Evolutionary conservation across 2,797 vertebrate genomes (phyloP), one percentile per base, ranked within the genome.

Genomic region (Microtus obscurus): DNA sequence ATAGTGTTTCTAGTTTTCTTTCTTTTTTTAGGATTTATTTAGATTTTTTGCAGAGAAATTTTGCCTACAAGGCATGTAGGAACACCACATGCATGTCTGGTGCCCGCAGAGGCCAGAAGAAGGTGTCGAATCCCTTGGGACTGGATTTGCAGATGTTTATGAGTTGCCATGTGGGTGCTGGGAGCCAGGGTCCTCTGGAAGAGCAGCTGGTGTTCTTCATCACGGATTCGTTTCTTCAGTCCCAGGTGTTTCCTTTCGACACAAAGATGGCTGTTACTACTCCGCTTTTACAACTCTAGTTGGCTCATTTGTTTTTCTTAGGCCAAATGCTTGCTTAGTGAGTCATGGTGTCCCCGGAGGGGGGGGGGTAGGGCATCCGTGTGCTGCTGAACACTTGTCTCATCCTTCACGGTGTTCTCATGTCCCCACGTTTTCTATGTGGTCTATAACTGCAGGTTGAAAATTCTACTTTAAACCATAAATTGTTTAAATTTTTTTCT

Each of bases 401-500:
- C 56, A 74, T 48, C 27, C 40, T 29, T 88, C 56, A 87, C 31
- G 1, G 25, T 74, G 29, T 77, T 91, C 37, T 82, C 56, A 51
- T 95, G 91, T 83, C 76, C 63, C 59, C 40, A 19, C 37, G 56
- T 81, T 74, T 74, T 90, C 73, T 69, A 63, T 51, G 31, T 83
- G 34, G 14, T 76, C 29, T 89, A 3, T 76, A 83, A 43, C 27
- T 89, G 40, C 77, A 43, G 29, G 40, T 92, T 88, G 65, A 87
- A 80, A 91, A 51, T 87, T 65, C 71, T 45, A 71, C 53, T 69
- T 83, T 80, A 92, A 93, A 43, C 14, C 37, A 43, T 31, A 34
- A 90, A 85, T 92, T 90, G 53, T 67, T 89, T 71, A 71, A 87
- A 34, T 51, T 34, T 4, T 90, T 95, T 95, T 59, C 1, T 37